A percentile compares a stretch with the other conserved stretches of the same genome.
These are phyloP conservation scores for Rhizomys pruinosus DNA, from an alignment of 2,113 vertebrate species.

Conservation along the genomic window DNA sequence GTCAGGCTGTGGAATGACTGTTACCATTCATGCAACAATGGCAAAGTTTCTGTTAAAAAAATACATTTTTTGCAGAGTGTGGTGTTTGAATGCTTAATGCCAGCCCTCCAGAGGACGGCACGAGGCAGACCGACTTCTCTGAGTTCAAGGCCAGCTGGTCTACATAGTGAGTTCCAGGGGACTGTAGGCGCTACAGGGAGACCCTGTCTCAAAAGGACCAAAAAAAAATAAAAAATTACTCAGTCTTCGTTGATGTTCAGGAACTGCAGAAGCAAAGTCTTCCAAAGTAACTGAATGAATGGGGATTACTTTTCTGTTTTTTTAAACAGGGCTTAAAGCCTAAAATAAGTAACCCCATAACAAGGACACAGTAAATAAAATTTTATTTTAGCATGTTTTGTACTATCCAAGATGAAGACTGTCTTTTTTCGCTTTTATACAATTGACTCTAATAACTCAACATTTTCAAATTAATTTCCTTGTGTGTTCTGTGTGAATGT, in stretches of 20 bases:
- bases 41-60: not conserved
- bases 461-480: conserved; percentile 67
- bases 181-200: no score
- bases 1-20: not conserved
- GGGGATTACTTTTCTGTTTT: conserved; percentile 50
- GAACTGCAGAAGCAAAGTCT: conserved; percentile 54
- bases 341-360: conserved; percentile 62
- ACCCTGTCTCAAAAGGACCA: no score
- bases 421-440: conserved; percentile 38
- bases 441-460: conserved; percentile 55
- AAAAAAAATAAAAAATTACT: no score
- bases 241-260: conserved; percentile 37
- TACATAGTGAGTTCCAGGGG: no score
- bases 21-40: conserved; percentile 48
- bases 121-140: no score
- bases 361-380: conserved; percentile 55
- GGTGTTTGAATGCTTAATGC: no score
- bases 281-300: conserved; percentile 53
- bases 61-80: no score
- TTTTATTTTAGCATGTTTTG: conserved; percentile 42
- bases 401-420: conserved; percentile 43
- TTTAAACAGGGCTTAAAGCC: conserved; percentile 23
- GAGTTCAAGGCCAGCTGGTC: no score
- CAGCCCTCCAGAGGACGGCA: no score
- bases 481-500: conserved; percentile 54